phyloP scores from a whole-genome alignment of 2,797 vertebrate genomes.

The Chiroxiphia lanceolata region DNA sequence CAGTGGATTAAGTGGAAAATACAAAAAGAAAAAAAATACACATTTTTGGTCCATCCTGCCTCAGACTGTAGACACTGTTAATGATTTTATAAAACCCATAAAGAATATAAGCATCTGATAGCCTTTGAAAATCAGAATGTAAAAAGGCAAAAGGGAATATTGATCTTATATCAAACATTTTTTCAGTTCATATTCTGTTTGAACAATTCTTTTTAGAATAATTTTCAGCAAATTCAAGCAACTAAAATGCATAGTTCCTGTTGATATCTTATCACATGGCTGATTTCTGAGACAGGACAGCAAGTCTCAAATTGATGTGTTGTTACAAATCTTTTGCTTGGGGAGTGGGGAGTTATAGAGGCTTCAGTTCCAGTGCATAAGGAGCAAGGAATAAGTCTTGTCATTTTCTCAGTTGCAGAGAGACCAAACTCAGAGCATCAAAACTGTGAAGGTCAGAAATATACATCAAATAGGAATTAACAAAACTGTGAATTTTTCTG shows the following conservation, averaged over 20 bases:
- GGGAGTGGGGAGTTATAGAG: background rate
- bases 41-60: background rate
- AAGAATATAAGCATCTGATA: background rate
- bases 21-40: background rate
- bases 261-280: background rate
- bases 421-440: background rate
- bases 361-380: background rate
- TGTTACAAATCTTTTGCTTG: background rate
- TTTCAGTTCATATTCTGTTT: background rate
- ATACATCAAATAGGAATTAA: background rate
- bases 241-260: background rate
- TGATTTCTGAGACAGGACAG: background rate
- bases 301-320: background rate
- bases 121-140: background rate
- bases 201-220: background rate
- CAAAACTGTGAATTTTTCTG: background rate
- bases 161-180: background rate
- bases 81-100: background rate
- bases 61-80: accelerated
- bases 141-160: background rate
- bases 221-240: background rate
- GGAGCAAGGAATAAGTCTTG: background rate
- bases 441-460: background rate
- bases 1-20: background rate
- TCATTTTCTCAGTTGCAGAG: background rate